Conservation (phyloP, 2,888 invertebrate genomes). For the Acanthococcus lagerstroemiae region DNA sequence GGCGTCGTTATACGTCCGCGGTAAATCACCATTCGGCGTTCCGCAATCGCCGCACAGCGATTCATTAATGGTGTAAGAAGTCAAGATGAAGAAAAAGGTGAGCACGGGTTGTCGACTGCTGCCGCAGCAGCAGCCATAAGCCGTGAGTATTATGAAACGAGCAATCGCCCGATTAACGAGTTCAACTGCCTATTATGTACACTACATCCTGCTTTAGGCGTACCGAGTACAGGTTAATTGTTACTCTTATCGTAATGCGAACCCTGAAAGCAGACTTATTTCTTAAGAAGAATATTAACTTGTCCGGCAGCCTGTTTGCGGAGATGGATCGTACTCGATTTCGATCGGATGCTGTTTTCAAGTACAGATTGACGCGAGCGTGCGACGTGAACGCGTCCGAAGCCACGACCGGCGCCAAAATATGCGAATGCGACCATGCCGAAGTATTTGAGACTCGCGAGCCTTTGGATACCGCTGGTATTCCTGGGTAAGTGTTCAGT, state of each 20-base stretch:
- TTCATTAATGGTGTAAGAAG: too few relatives aligned
- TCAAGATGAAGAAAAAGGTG: too few relatives aligned
- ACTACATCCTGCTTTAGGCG: slow-evolving; percentile 24
- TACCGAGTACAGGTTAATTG: slow-evolving; percentile 14
- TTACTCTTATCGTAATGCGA: slow-evolving; percentile 17
- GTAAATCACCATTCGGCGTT: background rate
- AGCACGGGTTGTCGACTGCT: too few relatives aligned
- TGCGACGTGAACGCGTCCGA: background rate
- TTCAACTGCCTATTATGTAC: slow-evolving; percentile 25
- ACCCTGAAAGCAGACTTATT: slow-evolving; percentile 10
- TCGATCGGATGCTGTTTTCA: background rate
- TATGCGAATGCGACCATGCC: too few relatives aligned
- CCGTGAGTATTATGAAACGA: slow-evolving; percentile 18
- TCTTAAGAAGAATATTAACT: slow-evolving; percentile 16
- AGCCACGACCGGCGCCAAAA: background rate
- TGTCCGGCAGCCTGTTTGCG: slow-evolving; percentile 9
- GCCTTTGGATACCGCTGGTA: too few relatives aligned
- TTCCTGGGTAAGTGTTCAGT: too few relatives aligned
- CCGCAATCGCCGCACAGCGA: background rate
- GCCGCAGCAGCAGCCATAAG: too few relatives aligned
- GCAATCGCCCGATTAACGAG: slow-evolving; percentile 16
- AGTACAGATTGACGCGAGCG: background rate
- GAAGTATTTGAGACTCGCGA: too few relatives aligned
- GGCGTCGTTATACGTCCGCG: too few relatives aligned
- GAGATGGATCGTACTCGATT: slow-evolving; percentile 23